phyloP scores from a whole-genome alignment of 1,140 invertebrate genomes.

The Chironomus striatipennis region DNA sequence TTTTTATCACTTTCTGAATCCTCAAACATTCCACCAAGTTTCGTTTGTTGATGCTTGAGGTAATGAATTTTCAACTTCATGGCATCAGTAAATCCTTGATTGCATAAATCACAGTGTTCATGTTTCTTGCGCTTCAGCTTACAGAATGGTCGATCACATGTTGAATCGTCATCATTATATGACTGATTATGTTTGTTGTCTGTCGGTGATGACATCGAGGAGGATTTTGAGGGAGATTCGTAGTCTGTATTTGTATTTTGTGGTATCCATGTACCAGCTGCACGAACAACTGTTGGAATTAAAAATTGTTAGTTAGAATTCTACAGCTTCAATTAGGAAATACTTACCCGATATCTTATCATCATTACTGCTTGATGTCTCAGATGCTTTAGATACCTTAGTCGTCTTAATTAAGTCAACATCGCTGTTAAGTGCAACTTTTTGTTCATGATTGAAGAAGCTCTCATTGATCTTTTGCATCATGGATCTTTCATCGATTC shows the following conservation, averaged over 20 bases:
- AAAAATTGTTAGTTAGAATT: slow-evolving; percentile 23
- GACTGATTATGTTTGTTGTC: slow-evolving; percentile 28
- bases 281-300: slow-evolving; percentile 39
- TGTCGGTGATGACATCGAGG: slow-evolving; percentile 42
- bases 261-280: slow-evolving; percentile 39
- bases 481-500: not conserved
- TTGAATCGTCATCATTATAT: slow-evolving; percentile 42
- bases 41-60: slow-evolving; percentile 24
- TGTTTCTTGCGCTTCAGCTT: slow-evolving; percentile 78
- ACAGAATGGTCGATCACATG: slow-evolving; percentile 74
- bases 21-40: slow-evolving; percentile 3
- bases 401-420: not conserved
- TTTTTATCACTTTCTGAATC: not conserved
- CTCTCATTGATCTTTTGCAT: not conserved
- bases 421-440: not conserved
- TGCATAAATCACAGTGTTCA: slow-evolving; percentile 80
- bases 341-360: slow-evolving; percentile 37
- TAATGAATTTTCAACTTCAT: slow-evolving; percentile 25
- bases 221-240: slow-evolving; percentile 1
- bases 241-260: slow-evolving; percentile 30
- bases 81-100: slow-evolving; percentile 62
- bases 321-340: not conserved
- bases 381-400: not conserved
- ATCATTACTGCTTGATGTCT: slow-evolving; percentile 24
- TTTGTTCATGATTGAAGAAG: not conserved